Conservation (phyloP, 2,113 vertebrate genomes). For the Herpetotheres cachinnans region DNA sequence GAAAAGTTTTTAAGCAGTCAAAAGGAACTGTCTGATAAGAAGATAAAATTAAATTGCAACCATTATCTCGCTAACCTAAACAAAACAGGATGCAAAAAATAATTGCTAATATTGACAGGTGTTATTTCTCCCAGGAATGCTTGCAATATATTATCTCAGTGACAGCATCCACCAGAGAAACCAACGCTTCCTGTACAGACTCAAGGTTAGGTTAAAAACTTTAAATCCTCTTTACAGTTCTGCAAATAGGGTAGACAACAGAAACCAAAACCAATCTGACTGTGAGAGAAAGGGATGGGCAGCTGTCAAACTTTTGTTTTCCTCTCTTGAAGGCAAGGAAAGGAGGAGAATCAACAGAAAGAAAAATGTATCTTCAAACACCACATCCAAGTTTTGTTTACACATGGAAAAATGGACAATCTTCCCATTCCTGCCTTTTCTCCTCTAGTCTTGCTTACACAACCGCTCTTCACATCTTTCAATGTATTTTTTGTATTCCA, state of each 20-base stretch:
- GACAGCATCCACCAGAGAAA: neutral
- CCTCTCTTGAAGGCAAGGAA: neutral
- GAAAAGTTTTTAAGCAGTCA: neutral
- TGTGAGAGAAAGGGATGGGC: neutral
- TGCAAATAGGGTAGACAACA: neutral
- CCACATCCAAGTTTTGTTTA: neutral
- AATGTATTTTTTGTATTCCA: neutral
- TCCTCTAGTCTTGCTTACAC: neutral
- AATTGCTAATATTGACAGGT: neutral
- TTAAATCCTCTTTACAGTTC: neutral
- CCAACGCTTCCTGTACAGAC: neutral
- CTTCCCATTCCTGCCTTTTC: neutral
- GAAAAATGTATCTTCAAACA: neutral
- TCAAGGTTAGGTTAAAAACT: neutral
- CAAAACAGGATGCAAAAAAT: neutral
- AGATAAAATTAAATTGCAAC: neutral
- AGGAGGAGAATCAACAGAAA: neutral
- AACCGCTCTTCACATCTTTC: neutral
- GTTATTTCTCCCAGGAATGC: neutral
- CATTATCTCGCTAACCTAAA: neutral
- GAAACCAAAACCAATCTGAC: neutral
- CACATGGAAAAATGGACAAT: neutral
- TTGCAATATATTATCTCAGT: neutral
- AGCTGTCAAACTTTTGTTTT: neutral
- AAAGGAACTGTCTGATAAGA: neutral